phyloP scores from a whole-genome alignment of 2,113 vertebrate genomes.

The Procavia capensis region DNA sequence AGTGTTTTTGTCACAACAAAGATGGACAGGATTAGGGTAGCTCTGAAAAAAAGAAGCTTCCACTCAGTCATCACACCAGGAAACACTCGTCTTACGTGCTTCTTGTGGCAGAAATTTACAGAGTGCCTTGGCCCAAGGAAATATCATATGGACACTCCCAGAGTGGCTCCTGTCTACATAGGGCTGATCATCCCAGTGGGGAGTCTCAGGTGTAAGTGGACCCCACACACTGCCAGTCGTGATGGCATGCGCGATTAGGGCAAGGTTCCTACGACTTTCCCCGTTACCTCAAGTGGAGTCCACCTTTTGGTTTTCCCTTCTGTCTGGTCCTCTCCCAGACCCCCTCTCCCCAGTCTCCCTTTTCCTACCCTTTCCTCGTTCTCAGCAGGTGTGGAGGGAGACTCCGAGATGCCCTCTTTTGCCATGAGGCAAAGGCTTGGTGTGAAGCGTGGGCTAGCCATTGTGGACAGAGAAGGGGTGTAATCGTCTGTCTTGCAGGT shows the following conservation, averaged over 20 bases:
- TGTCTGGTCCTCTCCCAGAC: too few relatives aligned
- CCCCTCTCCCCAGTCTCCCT: neutral
- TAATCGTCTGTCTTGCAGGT: too few relatives aligned
- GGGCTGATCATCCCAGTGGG: neutral
- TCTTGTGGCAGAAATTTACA: neutral
- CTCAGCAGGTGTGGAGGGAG: neutral
- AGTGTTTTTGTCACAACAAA: constrained; percentile 21
- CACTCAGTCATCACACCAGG: neutral
- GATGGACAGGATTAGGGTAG: neutral
- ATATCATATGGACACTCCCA: accelerated
- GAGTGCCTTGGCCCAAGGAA: neutral
- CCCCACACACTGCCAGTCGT: accelerated
- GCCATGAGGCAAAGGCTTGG: neutral
- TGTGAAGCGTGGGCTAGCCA: neutral
- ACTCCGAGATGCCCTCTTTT: neutral
- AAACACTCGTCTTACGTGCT: neutral
- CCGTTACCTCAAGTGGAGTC: neutral
- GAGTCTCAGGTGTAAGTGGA: neutral
- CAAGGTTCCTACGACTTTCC: neutral
- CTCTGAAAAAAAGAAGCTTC: neutral
- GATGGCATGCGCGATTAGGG: neutral
- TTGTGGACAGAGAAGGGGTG: neutral
- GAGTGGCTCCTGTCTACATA: neutral
- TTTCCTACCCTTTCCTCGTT: neutral
- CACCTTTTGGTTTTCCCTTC: neutral